phyloP scores from a whole-genome alignment of 2,888 invertebrate genomes.

The Sturmia bella region DNA sequence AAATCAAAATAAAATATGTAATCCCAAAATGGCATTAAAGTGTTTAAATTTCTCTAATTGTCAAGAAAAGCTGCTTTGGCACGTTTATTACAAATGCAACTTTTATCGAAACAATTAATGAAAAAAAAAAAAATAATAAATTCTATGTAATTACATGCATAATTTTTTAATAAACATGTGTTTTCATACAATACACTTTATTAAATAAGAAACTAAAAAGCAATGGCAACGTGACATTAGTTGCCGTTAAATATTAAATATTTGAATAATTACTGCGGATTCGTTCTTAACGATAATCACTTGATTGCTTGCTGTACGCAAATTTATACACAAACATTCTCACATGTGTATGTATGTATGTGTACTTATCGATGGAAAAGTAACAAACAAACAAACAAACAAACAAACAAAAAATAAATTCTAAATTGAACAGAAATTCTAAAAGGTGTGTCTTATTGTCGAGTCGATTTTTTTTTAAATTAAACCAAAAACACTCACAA shows the following conservation, averaged over 20 bases:
- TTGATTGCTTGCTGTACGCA: conserved; percentile 30
- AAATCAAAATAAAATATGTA: conserved; percentile 45
- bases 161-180: conserved; percentile 34
- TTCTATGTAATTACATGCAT: conserved; percentile 42
- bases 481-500: conserved; percentile 13
- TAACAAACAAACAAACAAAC: conserved; percentile 23
- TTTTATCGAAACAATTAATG: conserved; percentile 28
- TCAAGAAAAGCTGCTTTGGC: conserved; percentile 10
- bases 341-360: too few relatives aligned
- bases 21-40: conserved; percentile 39
- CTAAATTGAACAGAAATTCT: conserved; percentile 34
- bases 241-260: conserved; percentile 48
- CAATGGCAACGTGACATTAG: conserved; percentile 58
- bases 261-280: conserved; percentile 60
- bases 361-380: not conserved
- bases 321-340: not conserved
- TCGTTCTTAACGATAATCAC: conserved; percentile 44
- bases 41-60: conserved; percentile 26
- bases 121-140: conserved; percentile 10
- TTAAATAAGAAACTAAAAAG: conserved; percentile 1
- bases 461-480: not conserved
- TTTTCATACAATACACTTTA: conserved; percentile 29
- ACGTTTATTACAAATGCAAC: conserved; percentile 22
- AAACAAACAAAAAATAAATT: conserved; percentile 32
- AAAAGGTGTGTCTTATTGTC: conserved; percentile 58